Base-by-base conservation (phyloP, 2,113 vertebrate genomes). In the Pycnonotus jocosus region DNA sequence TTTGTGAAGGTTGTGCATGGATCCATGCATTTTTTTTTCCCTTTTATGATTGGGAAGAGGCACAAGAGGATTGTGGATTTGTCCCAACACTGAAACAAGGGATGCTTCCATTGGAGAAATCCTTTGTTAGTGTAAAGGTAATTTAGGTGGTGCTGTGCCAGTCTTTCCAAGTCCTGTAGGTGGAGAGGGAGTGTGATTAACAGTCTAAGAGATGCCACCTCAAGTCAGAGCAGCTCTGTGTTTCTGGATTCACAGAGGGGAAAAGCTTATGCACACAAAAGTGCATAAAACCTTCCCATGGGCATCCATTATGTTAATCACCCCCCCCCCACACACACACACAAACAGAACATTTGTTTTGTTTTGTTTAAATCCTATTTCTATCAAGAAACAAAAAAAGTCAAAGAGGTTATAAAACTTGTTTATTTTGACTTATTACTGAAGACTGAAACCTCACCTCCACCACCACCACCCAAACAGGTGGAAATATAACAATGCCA, bases 321-420 rank as follows among this genome's bases (percentile, higher is more conserved):
- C 9, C 37, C 11, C 14, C 35, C 20, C 8, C 42, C 3, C 45
- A 3, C 31, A 19, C 22, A 13, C 31, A 22, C 17, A 18, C 18
- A 3, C 4, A 7, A 28, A 9, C 3, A 28, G n/a, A 1, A 0
- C 7, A 6, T 24, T 40, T 25, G 13, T 12, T 2, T 33, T 7
- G 5, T 28, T 40, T 57, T 47, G 14, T 51, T 65, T 58, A 42
- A 56, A 65, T 86, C 22, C 7, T 51, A 23, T 73, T 82, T 16
- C 23, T 47, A 9, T 27, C 33, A 90, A 44, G 50, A 7, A 48
- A 28, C 19, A 48, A 54, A 74, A 42, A 15, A 44, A 45, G 10
- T 38, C 42, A 42, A 69, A 68, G 16, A 18, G 1, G 7, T 91
- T 85, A 47, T 37, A 53, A 84, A 91, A 68, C 40, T 68, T 42